Conservation (phyloP, 2,888 invertebrate genomes). For the Cloeon dipterum region DNA sequence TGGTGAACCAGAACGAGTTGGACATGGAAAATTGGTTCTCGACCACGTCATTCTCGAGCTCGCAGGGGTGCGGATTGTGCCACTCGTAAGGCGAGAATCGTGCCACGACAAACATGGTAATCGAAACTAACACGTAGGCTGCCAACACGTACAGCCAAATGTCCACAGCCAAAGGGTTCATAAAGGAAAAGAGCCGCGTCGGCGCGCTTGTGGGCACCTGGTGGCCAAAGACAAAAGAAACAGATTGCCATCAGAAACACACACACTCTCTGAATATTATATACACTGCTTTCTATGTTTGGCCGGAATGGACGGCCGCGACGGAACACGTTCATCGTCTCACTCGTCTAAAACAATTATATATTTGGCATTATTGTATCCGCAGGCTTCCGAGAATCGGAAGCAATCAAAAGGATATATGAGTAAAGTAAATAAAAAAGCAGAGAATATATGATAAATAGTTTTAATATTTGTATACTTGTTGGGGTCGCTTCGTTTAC, state of each 20-base stretch:
- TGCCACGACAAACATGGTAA: slow-evolving; percentile 57
- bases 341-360: too few species aligned
- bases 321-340: too few species aligned
- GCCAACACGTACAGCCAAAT: slow-evolving; percentile 68
- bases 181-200: slow-evolving; percentile 57
- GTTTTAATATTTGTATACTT: too few species aligned
- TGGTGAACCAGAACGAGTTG: slow-evolving; percentile 73
- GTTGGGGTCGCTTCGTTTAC: too few species aligned
- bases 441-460: too few species aligned
- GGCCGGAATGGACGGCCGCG: too few species aligned
- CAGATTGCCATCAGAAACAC: neutral
- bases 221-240: slow-evolving; percentile 4
- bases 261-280: too few species aligned
- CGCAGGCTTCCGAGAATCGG: too few species aligned
- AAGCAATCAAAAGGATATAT: too few species aligned
- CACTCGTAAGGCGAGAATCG: slow-evolving; percentile 62
- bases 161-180: slow-evolving; percentile 65
- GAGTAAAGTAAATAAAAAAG: too few species aligned
- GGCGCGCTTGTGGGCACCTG: slow-evolving; percentile 47
- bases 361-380: too few species aligned
- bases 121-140: slow-evolving; percentile 55
- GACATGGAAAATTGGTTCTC: slow-evolving; percentile 64
- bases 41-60: slow-evolving; percentile 31
- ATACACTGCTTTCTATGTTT: too few species aligned
- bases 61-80: slow-evolving; percentile 48